Conservation (phyloP, 2,113 vertebrate species). For the Thalassarche chlororhynchos region DNA sequence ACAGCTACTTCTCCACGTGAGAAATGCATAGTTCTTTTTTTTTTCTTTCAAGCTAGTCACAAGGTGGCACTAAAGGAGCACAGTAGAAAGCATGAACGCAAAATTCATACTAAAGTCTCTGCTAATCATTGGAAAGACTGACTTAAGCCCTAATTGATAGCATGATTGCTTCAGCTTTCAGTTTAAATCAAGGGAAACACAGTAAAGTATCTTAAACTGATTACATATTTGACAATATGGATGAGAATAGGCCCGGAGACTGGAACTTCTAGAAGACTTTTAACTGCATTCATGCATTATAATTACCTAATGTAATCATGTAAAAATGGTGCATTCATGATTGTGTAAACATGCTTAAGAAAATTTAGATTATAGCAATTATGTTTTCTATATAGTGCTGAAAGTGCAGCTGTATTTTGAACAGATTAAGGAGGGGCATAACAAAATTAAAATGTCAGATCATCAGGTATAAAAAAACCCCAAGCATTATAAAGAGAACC, state of each 20-base stretch:
- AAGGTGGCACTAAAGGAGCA: slow-evolving; percentile 94
- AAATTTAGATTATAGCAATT: slow-evolving; percentile 37
- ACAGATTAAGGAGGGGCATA: background rate
- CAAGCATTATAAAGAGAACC: background rate
- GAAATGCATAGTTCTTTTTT: background rate
- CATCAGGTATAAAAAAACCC: background rate
- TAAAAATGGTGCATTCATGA: background rate
- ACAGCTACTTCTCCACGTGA: background rate
- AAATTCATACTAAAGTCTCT: background rate
- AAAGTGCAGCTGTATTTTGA: slow-evolving; percentile 5
- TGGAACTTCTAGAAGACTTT: slow-evolving; percentile 30
- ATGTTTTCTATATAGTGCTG: slow-evolving; percentile 11
- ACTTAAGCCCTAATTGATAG: slow-evolving; percentile 73
- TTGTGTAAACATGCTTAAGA: slow-evolving; percentile 35
- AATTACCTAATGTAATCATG: slow-evolving; percentile 11
- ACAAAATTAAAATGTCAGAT: slow-evolving; percentile 41
- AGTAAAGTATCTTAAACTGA: slow-evolving; percentile 70
- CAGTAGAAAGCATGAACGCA: background rate
- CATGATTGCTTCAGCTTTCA: slow-evolving; percentile 73
- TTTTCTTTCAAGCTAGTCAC: slow-evolving; percentile 50
- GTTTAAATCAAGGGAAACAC: slow-evolving; percentile 69
- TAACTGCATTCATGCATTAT: slow-evolving; percentile 31
- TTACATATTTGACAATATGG: slow-evolving; percentile 59
- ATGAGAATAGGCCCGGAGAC: slow-evolving; percentile 53
- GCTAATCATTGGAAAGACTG: slow-evolving; percentile 45